These are phyloP conservation scores for Cerceris ruficornis DNA, from an alignment of 2,888 invertebrate species.

Conservation along the genomic window DNA sequence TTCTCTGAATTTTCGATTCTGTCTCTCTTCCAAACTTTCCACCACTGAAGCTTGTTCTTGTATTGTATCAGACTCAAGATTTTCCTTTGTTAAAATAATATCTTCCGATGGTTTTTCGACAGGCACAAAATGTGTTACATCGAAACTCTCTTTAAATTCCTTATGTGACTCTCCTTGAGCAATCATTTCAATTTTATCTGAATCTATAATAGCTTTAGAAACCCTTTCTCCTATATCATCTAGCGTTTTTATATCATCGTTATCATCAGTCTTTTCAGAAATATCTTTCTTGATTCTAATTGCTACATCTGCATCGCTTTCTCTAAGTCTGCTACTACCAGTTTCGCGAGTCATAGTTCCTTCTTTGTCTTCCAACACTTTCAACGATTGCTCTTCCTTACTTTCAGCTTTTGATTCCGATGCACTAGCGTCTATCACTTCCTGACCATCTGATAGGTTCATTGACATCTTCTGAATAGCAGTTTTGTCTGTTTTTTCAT, in stretches of 20 bases:
- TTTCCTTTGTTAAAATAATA: conserved; percentile 16
- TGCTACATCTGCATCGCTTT: conserved; percentile 70
- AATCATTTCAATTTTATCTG: conserved; percentile 60
- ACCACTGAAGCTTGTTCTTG: conserved; percentile 24
- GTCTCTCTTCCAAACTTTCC: conserved; percentile 54
- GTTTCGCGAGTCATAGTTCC: conserved; percentile 67
- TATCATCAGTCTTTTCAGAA: conserved; percentile 1
- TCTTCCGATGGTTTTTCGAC: conserved; percentile 51
- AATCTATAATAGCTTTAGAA: conserved; percentile 44
- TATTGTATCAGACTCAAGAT: conserved; percentile 33
- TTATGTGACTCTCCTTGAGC: conserved; percentile 64
- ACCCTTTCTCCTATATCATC: conserved; percentile 21
- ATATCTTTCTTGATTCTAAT: conserved; percentile 70
- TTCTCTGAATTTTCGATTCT: conserved; percentile 58
- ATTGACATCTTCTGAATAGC: conserved; percentile 70
- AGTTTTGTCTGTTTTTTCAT: conserved; percentile 66
- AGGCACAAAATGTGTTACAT: conserved; percentile 50
- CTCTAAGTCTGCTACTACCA: conserved; percentile 62
- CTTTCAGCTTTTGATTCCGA: conserved; percentile 62
- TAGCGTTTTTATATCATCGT: conserved; percentile 48
- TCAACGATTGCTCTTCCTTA: conserved; percentile 66
- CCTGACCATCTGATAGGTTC: conserved; percentile 68
- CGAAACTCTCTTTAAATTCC: conserved; percentile 64
- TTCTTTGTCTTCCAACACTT: conserved; percentile 68
- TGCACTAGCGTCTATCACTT: conserved; percentile 73